These are phyloP conservation scores for Drosophila paulistorum DNA, from an alignment of 1,140 invertebrate species.

Conservation along the genomic window DNA sequence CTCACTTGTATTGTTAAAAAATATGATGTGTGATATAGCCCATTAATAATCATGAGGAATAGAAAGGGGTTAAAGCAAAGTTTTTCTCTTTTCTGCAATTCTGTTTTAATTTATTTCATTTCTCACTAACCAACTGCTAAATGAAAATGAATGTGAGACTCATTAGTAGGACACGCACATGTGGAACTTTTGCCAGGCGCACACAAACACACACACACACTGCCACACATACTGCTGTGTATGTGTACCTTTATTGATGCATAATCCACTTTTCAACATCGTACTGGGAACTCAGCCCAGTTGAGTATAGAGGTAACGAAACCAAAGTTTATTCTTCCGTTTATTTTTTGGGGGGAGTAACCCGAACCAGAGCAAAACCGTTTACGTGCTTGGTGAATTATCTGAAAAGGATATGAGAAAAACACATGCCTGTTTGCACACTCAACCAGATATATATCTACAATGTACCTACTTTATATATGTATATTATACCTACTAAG, in stretches of 20 bases:
- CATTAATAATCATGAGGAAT: conserved; percentile 60
- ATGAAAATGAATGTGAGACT: conserved; percentile 70
- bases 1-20: conserved; percentile 40
- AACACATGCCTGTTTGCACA: conserved; percentile 6
- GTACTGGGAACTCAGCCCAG: conserved; percentile 32
- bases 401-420: conserved; percentile 35
- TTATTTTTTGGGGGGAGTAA: conserved; percentile 23
- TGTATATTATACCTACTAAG: conserved; percentile 19
- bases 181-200: conserved; percentile 56
- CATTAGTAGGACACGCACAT: conserved; percentile 72
- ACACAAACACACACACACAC: conserved; percentile 17
- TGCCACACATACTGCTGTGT: conserved; percentile 7
- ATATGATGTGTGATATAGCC: conserved; percentile 26
- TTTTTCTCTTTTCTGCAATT: conserved; percentile 31
- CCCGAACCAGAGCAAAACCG: conserved; percentile 37
- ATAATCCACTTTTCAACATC: conserved; percentile 67
- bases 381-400: conserved; percentile 56
- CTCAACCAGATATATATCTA: conserved; percentile 29
- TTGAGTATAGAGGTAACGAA: conserved; percentile 45
- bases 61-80: conserved; percentile 34
- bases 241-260: conserved; percentile 55
- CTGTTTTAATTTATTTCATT: conserved; percentile 61
- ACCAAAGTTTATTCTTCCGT: conserved; percentile 74
- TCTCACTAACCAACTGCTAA: conserved; percentile 53
- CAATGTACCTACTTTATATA: conserved; percentile 28